Percentiles rank a stretch among this genome's conserved stretches.
Conservation (phyloP, 2,113 vertebrate genomes). For the Campylomormyrus numenius region DNA sequence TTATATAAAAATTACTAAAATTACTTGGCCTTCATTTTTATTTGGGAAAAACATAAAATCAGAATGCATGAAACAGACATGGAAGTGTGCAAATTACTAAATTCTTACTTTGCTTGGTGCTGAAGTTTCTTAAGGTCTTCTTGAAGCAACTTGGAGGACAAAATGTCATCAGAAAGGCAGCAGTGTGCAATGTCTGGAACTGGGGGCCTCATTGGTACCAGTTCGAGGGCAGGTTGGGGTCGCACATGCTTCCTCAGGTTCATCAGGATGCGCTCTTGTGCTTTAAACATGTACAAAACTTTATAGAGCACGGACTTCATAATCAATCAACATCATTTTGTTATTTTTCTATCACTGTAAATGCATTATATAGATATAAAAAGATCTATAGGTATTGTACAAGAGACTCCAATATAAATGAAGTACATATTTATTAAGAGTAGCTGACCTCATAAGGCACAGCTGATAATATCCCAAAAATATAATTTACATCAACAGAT, state of each 20-base stretch:
- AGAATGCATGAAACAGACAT: neutral
- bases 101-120: constrained; percentile 79
- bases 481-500: neutral
- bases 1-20: neutral
- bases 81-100: neutral
- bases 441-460: neutral
- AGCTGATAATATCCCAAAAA: neutral
- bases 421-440: neutral
- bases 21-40: neutral
- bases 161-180: constrained; percentile 65
- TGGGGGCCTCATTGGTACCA: constrained; percentile 68
- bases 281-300: constrained; percentile 48
- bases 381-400: neutral
- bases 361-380: neutral
- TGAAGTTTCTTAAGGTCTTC: constrained; percentile 71
- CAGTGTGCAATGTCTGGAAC: constrained; percentile 70
- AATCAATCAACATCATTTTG: neutral
- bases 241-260: constrained; percentile 77
- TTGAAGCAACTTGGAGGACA: constrained; percentile 66
- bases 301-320: neutral
- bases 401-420: neutral
- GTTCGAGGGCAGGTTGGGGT: constrained; percentile 59
- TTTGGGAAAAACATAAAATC: neutral
- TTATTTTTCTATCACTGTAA: neutral
- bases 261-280: constrained; percentile 75